phyloP scores from a whole-genome alignment of 1,140 invertebrate species.

The Caenorhabditis brenneri region DNA sequence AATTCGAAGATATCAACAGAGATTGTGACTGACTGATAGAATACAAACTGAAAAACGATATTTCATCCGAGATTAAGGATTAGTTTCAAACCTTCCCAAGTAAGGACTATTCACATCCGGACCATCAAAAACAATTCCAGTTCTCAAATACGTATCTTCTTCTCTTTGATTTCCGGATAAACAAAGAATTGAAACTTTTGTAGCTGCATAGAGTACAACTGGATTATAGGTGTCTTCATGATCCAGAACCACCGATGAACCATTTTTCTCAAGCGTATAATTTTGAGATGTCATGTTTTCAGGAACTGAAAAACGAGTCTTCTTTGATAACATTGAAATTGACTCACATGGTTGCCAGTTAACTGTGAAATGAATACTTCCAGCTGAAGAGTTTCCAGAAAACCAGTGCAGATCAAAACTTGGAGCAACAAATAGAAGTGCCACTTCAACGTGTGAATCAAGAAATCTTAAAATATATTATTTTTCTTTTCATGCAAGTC shows the following conservation, averaged over 20 bases:
- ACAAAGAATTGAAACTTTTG: constrained; percentile 17
- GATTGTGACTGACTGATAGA: neutral
- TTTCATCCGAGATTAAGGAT: neutral
- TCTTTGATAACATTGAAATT: neutral
- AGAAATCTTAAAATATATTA: neutral
- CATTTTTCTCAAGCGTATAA: neutral
- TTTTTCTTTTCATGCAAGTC: neutral
- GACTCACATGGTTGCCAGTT: neutral
- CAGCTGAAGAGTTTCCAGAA: neutral
- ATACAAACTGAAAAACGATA: neutral
- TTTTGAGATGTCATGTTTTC: neutral
- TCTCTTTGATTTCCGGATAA: neutral
- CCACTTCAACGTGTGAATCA: neutral
- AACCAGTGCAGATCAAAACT: neutral
- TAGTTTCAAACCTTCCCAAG: neutral
- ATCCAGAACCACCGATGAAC: neutral
- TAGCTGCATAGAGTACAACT: constrained; percentile 2
- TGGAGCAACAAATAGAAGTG: constrained; percentile 7
- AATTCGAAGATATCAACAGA: neutral
- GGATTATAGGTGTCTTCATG: neutral
- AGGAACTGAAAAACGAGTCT: neutral
- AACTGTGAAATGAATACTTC: constrained; percentile 4
- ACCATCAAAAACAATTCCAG: neutral
- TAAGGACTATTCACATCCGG: neutral
- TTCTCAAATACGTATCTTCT: constrained; percentile 19